phyloP scores from a whole-genome alignment of 2,888 invertebrate species.

The Drosophila hawaiiensis region DNA sequence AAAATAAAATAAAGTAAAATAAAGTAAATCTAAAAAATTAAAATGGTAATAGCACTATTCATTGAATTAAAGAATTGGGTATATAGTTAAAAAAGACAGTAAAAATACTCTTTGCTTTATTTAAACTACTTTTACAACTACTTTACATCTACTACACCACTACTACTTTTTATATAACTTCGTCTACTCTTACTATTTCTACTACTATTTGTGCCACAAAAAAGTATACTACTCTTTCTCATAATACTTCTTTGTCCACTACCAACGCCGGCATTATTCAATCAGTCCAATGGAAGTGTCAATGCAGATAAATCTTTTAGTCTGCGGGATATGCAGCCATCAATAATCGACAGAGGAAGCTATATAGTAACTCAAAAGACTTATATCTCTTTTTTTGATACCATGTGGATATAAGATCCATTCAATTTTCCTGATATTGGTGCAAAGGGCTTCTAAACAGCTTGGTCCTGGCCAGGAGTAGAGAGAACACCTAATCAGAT shows the following conservation, averaged over 20 bases:
- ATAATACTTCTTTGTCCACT: not conserved
- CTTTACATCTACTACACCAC: too few species aligned
- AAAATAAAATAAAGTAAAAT: not conserved
- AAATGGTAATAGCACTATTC: not conserved
- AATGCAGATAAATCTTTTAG: not conserved
- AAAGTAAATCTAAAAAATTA: not conserved
- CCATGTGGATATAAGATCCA: constrained; percentile 13
- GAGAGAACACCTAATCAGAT: constrained; percentile 16
- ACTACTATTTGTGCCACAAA: not conserved
- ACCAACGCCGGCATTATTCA: constrained; percentile 2
- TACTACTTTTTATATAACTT: not conserved
- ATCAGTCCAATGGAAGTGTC: constrained; percentile 14
- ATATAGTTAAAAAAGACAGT: not conserved
- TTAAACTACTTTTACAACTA: too few species aligned
- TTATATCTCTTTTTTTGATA: constrained; percentile 17
- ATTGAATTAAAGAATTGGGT: not conserved
- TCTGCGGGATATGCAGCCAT: constrained; percentile 14
- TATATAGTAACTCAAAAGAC: constrained; percentile 16
- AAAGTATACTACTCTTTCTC: not conserved
- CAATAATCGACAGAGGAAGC: not conserved
- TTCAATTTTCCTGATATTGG: constrained; percentile 10
- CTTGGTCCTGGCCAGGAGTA: constrained; percentile 17
- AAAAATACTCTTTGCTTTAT: not conserved
- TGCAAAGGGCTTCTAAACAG: not conserved
- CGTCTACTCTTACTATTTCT: not conserved